Evolutionary conservation across 2,113 vertebrate species (phyloP).

Genomic region (Grantiella picta): DNA sequence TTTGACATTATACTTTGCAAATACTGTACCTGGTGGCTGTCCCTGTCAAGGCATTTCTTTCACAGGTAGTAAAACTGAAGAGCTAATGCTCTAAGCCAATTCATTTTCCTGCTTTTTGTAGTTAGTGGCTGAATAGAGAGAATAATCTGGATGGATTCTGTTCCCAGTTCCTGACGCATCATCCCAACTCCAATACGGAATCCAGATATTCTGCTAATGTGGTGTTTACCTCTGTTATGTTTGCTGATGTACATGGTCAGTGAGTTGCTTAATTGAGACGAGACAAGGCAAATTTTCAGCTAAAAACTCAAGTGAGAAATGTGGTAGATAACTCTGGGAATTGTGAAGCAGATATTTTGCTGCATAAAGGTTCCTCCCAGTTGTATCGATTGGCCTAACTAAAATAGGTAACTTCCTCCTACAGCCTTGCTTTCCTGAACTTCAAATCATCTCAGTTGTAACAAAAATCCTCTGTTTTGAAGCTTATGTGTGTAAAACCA

Average conservation of each 20-base stretch:
- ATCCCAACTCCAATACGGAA: neutral
- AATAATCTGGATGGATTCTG: neutral
- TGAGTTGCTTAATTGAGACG: neutral
- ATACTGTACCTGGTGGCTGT: neutral
- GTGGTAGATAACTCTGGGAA: neutral
- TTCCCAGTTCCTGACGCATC: neutral
- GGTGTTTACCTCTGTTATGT: neutral
- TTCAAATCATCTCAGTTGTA: neutral
- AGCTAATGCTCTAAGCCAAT: neutral
- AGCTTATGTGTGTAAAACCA: neutral
- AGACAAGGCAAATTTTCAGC: neutral
- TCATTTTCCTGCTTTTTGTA: neutral
- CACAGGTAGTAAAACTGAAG: neutral
- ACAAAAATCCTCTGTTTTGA: neutral
- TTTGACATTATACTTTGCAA: neutral
- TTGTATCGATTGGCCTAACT: fast-evolving
- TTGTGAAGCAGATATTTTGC: neutral
- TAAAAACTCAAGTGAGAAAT: neutral
- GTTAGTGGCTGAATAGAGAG: neutral
- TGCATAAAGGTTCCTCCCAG: neutral
- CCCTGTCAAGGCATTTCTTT: neutral
- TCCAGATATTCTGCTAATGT: neutral
- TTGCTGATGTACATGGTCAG: neutral
- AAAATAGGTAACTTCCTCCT: neutral
- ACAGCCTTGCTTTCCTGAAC: neutral